Base-by-base conservation (phyloP, 1,140 invertebrate genomes). In the Hetaerina americana region DNA sequence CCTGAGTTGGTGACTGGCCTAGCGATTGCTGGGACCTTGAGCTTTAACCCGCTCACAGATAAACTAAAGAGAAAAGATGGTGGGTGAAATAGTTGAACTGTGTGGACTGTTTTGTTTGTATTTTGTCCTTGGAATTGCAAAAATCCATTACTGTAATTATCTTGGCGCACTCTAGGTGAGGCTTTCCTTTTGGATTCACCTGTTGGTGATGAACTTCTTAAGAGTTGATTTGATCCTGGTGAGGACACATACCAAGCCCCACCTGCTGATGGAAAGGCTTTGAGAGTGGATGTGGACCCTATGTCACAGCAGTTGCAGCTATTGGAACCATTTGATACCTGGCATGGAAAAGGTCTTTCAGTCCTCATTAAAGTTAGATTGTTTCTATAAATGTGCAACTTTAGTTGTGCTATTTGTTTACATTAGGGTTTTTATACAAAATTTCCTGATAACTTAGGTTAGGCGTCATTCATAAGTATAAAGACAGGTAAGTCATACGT, bases 1-100 rank as follows among this genome's bases (percentile, higher is more conserved):
- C 98, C 98, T n/a, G 98, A 99, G 83, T 82, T 99, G 26, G 95
- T 97, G n/a, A 98, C 96, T 15, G 97, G 96, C 57, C 83, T 99
- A 18, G 90, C 95, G 15, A 90, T 99, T 75, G 92, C 92, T 76
- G 98, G 97, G 75, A 88, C 89, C 27, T 85, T 99, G 66, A 92
- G 97, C 79, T 99, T 99, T 81, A 95, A 99, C 79, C 98, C 98
- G 0, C 76, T 90, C 12, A 93, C 82, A 0, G 94, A 99, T 79
- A 87, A 89, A 78, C 84, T 99, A 1, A 94, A 89, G 27, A 90
- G 77, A 28, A 70, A 74, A 68, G 78, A 81, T 73, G 79, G 76
- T 78, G 66, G 68, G 74, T 72, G 8, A 15, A 10, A 18, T 57
- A 5, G 15, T 12, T 15, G 18, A 31, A 49, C 5, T 27, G 25